A percentile compares a stretch with the other conserved stretches of the same genome.
These are phyloP conservation scores for Chrysodeixis includens DNA, from an alignment of 2,888 invertebrate species.

Conservation along the genomic window DNA sequence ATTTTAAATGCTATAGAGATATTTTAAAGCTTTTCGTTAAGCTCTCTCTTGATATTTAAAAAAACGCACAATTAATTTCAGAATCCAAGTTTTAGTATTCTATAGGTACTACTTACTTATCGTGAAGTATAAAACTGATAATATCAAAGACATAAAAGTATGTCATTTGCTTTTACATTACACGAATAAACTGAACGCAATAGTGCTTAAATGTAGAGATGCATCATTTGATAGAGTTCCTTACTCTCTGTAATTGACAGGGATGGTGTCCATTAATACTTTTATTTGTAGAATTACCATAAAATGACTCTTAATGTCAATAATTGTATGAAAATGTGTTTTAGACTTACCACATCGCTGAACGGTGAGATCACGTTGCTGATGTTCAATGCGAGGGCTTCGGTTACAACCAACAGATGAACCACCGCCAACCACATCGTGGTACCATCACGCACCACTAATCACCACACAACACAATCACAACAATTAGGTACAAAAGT, in stretches of 20 bases:
- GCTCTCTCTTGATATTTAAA: not conserved
- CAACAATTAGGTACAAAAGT: slow-evolving; percentile 21
- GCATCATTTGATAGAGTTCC: slow-evolving; percentile 20
- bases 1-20: too few relatives aligned
- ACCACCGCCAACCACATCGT: slow-evolving; percentile 81
- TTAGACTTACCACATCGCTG: slow-evolving; percentile 74
- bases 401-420: slow-evolving; percentile 77
- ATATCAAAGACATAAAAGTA: not conserved
- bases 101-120: not conserved
- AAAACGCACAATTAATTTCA: not conserved
- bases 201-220: slow-evolving; percentile 35
- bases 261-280: slow-evolving; percentile 37
- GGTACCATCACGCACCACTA: slow-evolving; percentile 73
- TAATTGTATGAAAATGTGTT: slow-evolving; percentile 27
- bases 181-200: slow-evolving; percentile 22
- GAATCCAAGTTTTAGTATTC: not conserved
- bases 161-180: slow-evolving; percentile 5
- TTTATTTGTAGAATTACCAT: slow-evolving; percentile 27
- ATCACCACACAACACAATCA: slow-evolving; percentile 64
- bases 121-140: too few relatives aligned
- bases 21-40: not conserved
- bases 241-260: slow-evolving; percentile 32
- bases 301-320: slow-evolving; percentile 24
- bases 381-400: slow-evolving; percentile 73
- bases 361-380: slow-evolving; percentile 67